Conservation (phyloP, 2,888 invertebrate species). For the Byasa hedistus region DNA sequence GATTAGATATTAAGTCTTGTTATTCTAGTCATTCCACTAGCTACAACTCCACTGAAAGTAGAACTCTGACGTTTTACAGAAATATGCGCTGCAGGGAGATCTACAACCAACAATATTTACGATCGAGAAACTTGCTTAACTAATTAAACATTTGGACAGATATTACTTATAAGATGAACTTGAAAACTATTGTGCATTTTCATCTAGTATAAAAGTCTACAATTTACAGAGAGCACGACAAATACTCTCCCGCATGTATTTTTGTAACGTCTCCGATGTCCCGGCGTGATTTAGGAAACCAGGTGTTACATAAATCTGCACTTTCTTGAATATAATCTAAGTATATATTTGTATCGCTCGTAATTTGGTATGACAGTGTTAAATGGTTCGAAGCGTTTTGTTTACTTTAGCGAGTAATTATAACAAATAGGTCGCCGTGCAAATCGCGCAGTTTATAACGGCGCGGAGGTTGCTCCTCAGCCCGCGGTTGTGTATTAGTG, state of each 20-base stretch:
- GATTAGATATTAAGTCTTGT: no score
- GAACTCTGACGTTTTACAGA: no score
- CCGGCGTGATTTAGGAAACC: conserved; percentile 49
- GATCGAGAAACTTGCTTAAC: not conserved
- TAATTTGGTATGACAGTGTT: conserved; percentile 66
- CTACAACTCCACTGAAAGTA: no score
- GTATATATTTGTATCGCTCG: conserved; percentile 38
- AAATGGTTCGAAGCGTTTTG: conserved; percentile 64
- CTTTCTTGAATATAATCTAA: conserved; percentile 43
- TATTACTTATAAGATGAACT: not conserved
- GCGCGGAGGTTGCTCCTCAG: conserved; percentile 44
- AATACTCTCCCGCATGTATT: conserved; percentile 29
- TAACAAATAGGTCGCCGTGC: conserved; percentile 58
- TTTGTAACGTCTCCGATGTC: conserved; percentile 44
- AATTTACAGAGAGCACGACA: conserved; percentile 16
- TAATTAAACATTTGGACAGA: not conserved
- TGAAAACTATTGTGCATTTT: conserved; percentile 15
- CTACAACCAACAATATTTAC: not conserved
- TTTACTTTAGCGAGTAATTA: conserved; percentile 60
- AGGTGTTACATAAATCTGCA: conserved; percentile 52
- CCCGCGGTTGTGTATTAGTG: conserved; percentile 41
- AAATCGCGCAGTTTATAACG: conserved; percentile 47
- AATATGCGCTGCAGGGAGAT: not conserved
- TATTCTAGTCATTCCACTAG: no score
- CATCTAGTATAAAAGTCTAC: conserved; percentile 4